These are phyloP conservation scores for Drosophila asahinai DNA, from an alignment of 1,140 invertebrate species.

Conservation along the genomic window DNA sequence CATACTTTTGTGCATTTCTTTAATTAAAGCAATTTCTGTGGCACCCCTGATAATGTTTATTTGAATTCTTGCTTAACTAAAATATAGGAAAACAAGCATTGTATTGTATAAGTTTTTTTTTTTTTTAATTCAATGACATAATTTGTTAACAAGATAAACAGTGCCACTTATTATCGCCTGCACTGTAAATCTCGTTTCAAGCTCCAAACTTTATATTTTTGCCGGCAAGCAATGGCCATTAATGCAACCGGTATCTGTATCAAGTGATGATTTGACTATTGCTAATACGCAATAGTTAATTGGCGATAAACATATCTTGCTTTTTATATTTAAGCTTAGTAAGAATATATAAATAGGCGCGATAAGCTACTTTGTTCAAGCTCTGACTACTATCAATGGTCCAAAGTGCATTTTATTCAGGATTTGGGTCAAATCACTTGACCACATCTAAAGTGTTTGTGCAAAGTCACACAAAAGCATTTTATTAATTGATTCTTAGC, in stretches of 20 bases:
- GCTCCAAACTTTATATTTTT: conserved; percentile 19
- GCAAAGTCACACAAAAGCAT: not conserved
- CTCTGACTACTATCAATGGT: not conserved
- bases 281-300: conserved; percentile 5
- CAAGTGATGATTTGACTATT: not conserved
- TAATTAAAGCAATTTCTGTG: too few relatives aligned
- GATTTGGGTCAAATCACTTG: conserved; percentile 10
- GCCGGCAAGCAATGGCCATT: conserved; percentile 2
- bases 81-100: too few relatives aligned
- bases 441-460: not conserved
- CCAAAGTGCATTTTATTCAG: not conserved
- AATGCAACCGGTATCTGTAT: conserved; percentile 21
- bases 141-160: too few relatives aligned
- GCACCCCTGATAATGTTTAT: too few relatives aligned
- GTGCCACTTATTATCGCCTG: not conserved
- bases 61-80: too few relatives aligned
- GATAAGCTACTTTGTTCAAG: not conserved
- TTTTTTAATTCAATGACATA: not conserved
- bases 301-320: not conserved
- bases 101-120: not conserved
- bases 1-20: too few relatives aligned
- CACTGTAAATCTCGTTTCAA: conserved; percentile 41
- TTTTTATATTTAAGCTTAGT: not conserved
- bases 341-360: not conserved
- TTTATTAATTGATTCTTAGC: not conserved